Evolutionary conservation across 2,113 vertebrate genomes (phyloP).

Genomic region (Machaerirhynchus nigripectus): DNA sequence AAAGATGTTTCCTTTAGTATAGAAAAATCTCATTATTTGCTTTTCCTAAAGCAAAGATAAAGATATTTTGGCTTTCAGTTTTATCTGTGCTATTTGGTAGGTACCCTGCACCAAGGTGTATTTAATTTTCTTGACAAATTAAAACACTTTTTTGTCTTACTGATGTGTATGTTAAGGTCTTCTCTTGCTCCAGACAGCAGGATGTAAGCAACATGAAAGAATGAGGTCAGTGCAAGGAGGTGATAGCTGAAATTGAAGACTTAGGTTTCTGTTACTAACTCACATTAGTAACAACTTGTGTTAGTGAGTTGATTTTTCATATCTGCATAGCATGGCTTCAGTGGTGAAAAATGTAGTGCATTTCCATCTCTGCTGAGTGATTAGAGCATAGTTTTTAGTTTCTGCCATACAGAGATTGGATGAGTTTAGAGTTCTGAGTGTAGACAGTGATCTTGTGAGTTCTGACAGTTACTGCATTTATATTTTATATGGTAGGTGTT

Average conservation of each 20-base stretch:
- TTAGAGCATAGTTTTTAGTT: neutral
- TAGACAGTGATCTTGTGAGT: neutral
- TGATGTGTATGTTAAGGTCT: neutral
- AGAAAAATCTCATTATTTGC: neutral
- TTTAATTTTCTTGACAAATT: neutral
- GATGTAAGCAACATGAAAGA: constrained; percentile 21
- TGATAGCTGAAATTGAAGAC: neutral
- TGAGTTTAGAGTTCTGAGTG: neutral
- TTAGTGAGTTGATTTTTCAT: neutral
- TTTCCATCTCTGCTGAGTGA: neutral
- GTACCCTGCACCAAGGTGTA: neutral
- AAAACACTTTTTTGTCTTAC: neutral
- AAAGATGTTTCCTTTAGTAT: neutral
- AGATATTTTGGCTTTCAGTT: neutral
- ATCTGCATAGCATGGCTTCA: neutral
- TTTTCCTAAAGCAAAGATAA: neutral
- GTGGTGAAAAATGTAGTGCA: neutral
- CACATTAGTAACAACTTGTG: neutral
- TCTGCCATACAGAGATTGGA: neutral
- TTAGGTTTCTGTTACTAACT: neutral
- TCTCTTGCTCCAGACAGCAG: neutral
- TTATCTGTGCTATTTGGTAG: neutral
- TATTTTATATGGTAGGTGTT: neutral
- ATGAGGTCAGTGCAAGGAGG: neutral
- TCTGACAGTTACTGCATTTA: neutral